phyloP scores from a whole-genome alignment of 2,888 invertebrate species.

The Lysandra bellargus region DNA sequence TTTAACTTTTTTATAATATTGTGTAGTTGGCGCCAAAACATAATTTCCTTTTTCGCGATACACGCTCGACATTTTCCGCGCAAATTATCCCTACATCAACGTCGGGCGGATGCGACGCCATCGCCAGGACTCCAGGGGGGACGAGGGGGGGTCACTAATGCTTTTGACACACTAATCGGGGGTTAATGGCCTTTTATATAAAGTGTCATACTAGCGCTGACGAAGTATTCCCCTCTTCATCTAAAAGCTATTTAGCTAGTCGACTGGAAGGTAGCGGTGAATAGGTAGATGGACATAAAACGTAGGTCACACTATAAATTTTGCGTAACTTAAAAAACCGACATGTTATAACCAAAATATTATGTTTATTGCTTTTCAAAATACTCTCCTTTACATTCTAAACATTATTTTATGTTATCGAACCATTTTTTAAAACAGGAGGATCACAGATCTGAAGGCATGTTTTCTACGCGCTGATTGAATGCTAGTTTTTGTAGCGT shows the following conservation, averaged over 20 bases:
- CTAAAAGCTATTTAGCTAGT: slow-evolving; percentile 34
- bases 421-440: too few species aligned
- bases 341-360: too few species aligned
- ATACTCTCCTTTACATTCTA: too few species aligned
- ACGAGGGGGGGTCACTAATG: slow-evolving; percentile 69
- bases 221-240: slow-evolving; percentile 42
- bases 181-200: slow-evolving; percentile 58
- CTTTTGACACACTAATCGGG: slow-evolving; percentile 60
- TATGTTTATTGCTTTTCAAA: too few species aligned
- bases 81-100: slow-evolving; percentile 43
- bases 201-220: slow-evolving; percentile 36
- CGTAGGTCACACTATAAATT: too few species aligned
- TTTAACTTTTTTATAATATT: too few species aligned
- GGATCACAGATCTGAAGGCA: too few species aligned
- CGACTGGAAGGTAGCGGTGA: background rate
- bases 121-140: slow-evolving; percentile 57
- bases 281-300: background rate
- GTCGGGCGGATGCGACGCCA: slow-evolving; percentile 55
- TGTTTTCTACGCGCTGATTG: too few species aligned
- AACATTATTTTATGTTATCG: too few species aligned
- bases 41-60: slow-evolving; percentile 16
- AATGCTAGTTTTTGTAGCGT: too few species aligned
- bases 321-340: too few species aligned
- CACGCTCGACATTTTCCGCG: slow-evolving; percentile 1
- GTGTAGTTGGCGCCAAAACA: background rate